Evolutionary conservation across 2,888 invertebrate genomes (phyloP), one percentile per base, ranked within the genome.

Genomic region (Osmoderma eremita): DNA sequence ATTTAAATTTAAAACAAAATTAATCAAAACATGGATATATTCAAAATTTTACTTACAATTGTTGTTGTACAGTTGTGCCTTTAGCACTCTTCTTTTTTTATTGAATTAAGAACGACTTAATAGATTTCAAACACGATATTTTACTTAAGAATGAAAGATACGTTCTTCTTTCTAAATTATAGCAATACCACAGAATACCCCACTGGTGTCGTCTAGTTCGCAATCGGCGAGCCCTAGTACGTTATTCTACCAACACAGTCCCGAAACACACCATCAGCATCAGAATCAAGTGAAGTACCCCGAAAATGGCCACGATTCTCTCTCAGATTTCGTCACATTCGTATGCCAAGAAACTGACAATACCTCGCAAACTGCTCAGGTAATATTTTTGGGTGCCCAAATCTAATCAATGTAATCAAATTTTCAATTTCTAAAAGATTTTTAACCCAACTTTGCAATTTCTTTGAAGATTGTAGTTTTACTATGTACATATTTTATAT

Each of bases 281-380:
- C 84, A 83, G 71, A 81, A 83, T 69, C 82, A 84, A 67, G 81
- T 83, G 71, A 91, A 91, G 81, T 93, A 94, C 80, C 89, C 91
- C 58, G 94, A 94, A 80, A 93, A 92, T 76, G 91, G 93, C 0
- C 93, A 94, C 79, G 97, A 97, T 82, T 94, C 94, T 0, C 89
- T 97, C 72, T 93, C 95, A 1, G 97, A 98, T 83, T 97, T 97
- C 83, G 97, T 97, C 72, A 96, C 97, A 49, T 94, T 97, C 79
- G 97, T 97, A 62, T 97, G 97, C 80, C 97, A 97, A 83, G 97
- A 97, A 83, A 92, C 93, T 30, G 91, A 93, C 75, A 90, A 90
- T 69, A 90, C 90, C 68, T 87, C 88, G 76, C 91, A 91, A 82
- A 88, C 89, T 78, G 84, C 91, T 78, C 91, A 91, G 88, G 91